These are phyloP conservation scores for Caretta caretta DNA, from an alignment of 2,113 vertebrate genomes.

Conservation along the genomic window DNA sequence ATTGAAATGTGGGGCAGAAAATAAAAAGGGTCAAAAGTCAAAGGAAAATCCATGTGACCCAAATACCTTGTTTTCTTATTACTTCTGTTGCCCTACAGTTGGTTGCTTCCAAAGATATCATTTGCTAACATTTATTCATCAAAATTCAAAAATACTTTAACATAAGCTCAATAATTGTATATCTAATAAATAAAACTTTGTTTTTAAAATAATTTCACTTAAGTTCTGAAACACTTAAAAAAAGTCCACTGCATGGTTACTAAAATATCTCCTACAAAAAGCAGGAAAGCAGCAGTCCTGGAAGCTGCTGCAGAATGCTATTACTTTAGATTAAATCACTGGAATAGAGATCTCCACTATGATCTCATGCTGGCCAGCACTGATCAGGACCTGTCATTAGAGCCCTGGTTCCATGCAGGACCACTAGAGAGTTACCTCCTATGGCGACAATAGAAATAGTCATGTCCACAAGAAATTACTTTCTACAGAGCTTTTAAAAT, in stretches of 20 bases:
- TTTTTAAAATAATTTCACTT: constrained; percentile 52
- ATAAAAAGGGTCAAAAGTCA: background rate
- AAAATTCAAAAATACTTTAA: constrained; percentile 42
- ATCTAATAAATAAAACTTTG: constrained; percentile 57
- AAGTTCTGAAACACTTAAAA: constrained; percentile 5
- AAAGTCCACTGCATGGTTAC: background rate
- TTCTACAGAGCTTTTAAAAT: constrained; percentile 13
- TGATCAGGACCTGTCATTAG: constrained; percentile 29
- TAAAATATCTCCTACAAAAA: constrained; percentile 49
- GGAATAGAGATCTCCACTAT: background rate
- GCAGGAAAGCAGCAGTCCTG: background rate
- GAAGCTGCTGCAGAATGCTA: constrained; percentile 6
- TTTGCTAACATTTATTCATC: background rate
- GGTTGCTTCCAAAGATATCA: constrained; percentile 33
- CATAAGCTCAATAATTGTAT: constrained; percentile 17
- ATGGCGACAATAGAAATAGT: constrained; percentile 41
- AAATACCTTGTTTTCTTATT: background rate
- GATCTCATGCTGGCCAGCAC: constrained; percentile 10
- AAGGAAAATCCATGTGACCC: background rate
- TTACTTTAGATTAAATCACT: constrained; percentile 7
- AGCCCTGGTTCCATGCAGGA: constrained; percentile 26
- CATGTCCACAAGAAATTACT: constrained; percentile 60
- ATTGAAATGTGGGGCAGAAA: constrained; percentile 9
- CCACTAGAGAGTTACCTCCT: background rate
- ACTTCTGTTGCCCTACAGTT: background rate